Evolutionary conservation across 2,888 invertebrate genomes (phyloP), one percentile per base, ranked within the genome.

Genomic region (Epinotia nisella): DNA sequence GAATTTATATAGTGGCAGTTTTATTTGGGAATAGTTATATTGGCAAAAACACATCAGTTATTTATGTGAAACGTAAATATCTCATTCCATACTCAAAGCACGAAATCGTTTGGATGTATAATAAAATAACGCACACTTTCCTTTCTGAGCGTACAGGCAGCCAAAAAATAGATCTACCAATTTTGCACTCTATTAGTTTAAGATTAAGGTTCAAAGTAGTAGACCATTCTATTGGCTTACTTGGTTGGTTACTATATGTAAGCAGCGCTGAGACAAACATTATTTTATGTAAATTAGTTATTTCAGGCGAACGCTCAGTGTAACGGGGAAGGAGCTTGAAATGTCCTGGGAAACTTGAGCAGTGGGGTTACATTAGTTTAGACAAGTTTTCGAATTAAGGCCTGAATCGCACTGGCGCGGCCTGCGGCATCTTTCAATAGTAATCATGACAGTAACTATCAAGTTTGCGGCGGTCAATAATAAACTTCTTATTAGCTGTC

Each of bases 271-370:
- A 65, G 64, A 39, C 70, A 64, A 56, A 60, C 53, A 71, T 71
- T 67, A 71, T 71, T 66, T 66, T 53, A 71, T 71, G 71, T 53
- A 66, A 71, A 71, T 71, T 67, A 60, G 55, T 71, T 60, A 71
- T 71, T 71, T 66, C 29, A n/a, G 66, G 51, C 35, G 21, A 49
- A 49, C n/a, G 61, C 7, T 64, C 9, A 19, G 2, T 69, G 39
- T 9, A 29, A 61, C 19, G 21, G 39, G n/a, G 24, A 17, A 17
- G 53, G 10, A 65, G 39, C 21, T 66, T 65, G n/a, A 66, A 56
- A 11, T 55, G 41, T 69, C 61, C 53, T 51, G 61, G 69, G 61
- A 69, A 39, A 53, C 53, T 17, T 24, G n/a, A 7, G 53, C 15
- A 19, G 10, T 13, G 9, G 9, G 49, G 49, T 49, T 59, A 59